phyloP scores from a whole-genome alignment of 1,140 invertebrate genomes.

The Cyphomyrmex costatus region DNA sequence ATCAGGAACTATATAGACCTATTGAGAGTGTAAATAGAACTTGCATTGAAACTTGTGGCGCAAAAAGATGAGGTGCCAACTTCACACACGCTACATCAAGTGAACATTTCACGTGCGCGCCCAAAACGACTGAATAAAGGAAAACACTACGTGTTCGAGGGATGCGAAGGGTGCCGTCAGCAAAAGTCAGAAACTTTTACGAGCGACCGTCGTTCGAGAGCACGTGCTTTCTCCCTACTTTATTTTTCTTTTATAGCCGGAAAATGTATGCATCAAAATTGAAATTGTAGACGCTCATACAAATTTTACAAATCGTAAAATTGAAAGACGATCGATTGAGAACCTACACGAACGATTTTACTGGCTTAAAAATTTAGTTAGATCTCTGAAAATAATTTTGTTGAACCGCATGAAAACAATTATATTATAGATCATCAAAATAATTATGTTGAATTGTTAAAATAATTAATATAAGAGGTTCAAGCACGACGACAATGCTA shows the following conservation, averaged over 20 bases:
- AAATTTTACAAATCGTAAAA: neutral
- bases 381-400: too few relatives aligned
- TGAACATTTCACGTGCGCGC: slow-evolving; percentile 38
- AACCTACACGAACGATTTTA: neutral
- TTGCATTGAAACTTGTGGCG: too few relatives aligned
- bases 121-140: slow-evolving; percentile 51
- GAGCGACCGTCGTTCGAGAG: neutral
- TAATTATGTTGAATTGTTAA: too few relatives aligned
- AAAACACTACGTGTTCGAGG: slow-evolving; percentile 23
- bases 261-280: neutral
- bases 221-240: neutral
- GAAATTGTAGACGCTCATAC: neutral
- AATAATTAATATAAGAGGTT: too few relatives aligned
- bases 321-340: neutral
- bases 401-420: too few relatives aligned
- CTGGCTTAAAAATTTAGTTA: too few relatives aligned
- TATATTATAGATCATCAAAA: too few relatives aligned
- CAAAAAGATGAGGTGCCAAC: too few relatives aligned
- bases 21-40: too few relatives aligned
- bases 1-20: too few relatives aligned
- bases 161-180: neutral
- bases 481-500: too few relatives aligned
- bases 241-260: neutral
- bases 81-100: slow-evolving; percentile 22
- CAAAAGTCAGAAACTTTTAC: neutral